Base-by-base conservation (phyloP, 2,113 vertebrate genomes). In the Asarcornis scutulata region DNA sequence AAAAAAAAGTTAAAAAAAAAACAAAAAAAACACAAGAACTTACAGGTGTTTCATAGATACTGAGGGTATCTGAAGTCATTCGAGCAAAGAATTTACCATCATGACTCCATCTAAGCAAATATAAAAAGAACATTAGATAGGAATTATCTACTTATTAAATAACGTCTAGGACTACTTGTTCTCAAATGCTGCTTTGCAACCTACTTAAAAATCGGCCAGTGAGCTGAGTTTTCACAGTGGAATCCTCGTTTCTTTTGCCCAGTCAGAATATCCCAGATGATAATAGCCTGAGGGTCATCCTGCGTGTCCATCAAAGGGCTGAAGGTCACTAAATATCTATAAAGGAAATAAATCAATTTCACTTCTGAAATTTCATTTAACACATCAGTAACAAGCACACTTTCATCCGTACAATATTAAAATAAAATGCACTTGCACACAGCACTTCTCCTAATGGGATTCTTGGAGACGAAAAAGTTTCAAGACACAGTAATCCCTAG, bases 151-250 rank as follows among this genome's bases (percentile, higher is more conserved):
- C 67, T 69, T 83, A 75, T 42, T 71, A 69, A 71, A 53, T 0
- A 1, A 83, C 72, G 29, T 25, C 52, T 88, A 66, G 17, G 46
- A 67, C 29, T 29, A 48, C 8, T 56, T 15, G 18, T 14, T 64
- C 13, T 36, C 18, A 36, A 38, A 89, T 22, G 12, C 42, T 25
- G 8, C 4, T 8, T 36, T 5, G 36, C 62, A 77, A 97, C 99
- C 97, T 96, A 99, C 99, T 99, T 99, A 95, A 99, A 99, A 91
- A 99, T 99, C 71, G 99, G 99, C 99, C 99, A 99, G 91, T 99
- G 99, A 67, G 99, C 99, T 13, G 99, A 99, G 90, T 99, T 99
- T 95, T 99, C 99, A 82, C 99, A 99, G 95, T 99, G 99, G 95
- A 99, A 99, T 18, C 99, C 99, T 98, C 99, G 98, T 96, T 99